Percentiles rank a stretch among this genome's conserved stretches.
Evolutionary conservation across 2,113 vertebrate species (phyloP).

Genomic region (Lampris megalopsis): DNA sequence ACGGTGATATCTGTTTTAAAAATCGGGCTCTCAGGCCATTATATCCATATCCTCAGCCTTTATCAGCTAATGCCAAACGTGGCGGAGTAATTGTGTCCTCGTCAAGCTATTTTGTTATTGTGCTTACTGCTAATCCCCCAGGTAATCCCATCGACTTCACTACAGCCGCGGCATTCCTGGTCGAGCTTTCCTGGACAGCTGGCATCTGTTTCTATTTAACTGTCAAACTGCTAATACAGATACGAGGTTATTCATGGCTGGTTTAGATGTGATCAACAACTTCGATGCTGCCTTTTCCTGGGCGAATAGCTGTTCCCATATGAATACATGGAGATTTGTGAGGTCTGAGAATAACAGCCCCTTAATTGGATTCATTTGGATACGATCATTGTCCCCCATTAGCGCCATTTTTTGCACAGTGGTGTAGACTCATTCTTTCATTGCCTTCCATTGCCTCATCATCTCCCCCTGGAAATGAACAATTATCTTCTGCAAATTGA

Average conservation of each 20-base stretch:
- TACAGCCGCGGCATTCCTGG: slow-evolving; percentile 38
- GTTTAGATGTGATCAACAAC: slow-evolving; percentile 40
- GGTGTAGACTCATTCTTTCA: slow-evolving; percentile 70
- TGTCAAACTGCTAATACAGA: slow-evolving; percentile 44
- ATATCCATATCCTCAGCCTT: slow-evolving; percentile 37
- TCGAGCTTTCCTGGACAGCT: slow-evolving; percentile 64
- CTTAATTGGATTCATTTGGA: slow-evolving; percentile 80
- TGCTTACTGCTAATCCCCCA: slow-evolving; percentile 78
- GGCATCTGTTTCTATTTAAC: slow-evolving; percentile 56
- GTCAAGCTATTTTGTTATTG: slow-evolving; percentile 74
- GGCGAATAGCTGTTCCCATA: slow-evolving; percentile 41
- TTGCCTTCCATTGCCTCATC: slow-evolving; percentile 63
- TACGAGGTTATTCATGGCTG: slow-evolving; percentile 51
- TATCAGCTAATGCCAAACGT: slow-evolving; percentile 69
- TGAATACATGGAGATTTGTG: slow-evolving; percentile 48
- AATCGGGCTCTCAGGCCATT: slow-evolving; percentile 26
- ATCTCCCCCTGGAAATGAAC: slow-evolving; percentile 70
- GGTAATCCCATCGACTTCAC: slow-evolving; percentile 77
- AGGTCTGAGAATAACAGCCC: slow-evolving; percentile 68
- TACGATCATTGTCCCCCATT: slow-evolving; percentile 76
- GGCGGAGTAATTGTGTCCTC: slow-evolving; percentile 70
- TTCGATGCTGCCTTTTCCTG: slow-evolving; percentile 35
- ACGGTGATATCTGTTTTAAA: slow-evolving; percentile 27
- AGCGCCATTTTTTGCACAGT: slow-evolving; percentile 70
- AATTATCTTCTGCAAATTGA: slow-evolving; percentile 77